phyloP scores from a whole-genome alignment of 2,113 vertebrate species.

The Acanthisitta chloris region DNA sequence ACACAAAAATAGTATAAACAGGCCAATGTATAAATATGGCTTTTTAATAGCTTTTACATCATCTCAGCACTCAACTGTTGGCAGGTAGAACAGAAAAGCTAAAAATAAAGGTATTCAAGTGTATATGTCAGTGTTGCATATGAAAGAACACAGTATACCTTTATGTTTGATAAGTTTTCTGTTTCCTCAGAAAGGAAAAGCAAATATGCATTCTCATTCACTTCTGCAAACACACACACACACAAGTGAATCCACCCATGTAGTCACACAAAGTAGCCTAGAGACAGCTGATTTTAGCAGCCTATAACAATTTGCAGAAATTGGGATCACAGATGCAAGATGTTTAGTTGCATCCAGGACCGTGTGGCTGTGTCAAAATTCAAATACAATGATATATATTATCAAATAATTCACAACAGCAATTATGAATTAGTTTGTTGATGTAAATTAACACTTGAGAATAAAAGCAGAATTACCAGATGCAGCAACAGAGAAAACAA shows the following conservation, averaged over 20 bases:
- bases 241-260: not conserved
- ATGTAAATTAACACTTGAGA: not conserved
- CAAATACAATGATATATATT: not conserved
- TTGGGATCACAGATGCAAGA: not conserved
- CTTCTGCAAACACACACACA: not conserved
- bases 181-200: not conserved
- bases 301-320: not conserved
- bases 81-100: not conserved
- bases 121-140: not conserved
- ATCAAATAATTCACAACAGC: not conserved
- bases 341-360: not conserved
- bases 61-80: not conserved
- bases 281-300: not conserved
- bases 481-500: conserved; percentile 3
- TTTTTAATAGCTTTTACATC: not conserved
- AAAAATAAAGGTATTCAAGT: not conserved
- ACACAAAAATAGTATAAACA: not conserved
- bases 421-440: conserved; percentile 17
- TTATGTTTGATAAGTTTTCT: too few relatives aligned
- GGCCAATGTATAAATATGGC: not conserved
- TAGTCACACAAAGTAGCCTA: not conserved
- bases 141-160: not conserved
- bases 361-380: not conserved
- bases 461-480: not conserved
- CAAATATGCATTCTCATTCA: not conserved